These are phyloP conservation scores for Beroe ovata DNA, from an alignment of 37 sponge, comb jelly and placozoan genomes.

Conservation along the genomic window DNA sequence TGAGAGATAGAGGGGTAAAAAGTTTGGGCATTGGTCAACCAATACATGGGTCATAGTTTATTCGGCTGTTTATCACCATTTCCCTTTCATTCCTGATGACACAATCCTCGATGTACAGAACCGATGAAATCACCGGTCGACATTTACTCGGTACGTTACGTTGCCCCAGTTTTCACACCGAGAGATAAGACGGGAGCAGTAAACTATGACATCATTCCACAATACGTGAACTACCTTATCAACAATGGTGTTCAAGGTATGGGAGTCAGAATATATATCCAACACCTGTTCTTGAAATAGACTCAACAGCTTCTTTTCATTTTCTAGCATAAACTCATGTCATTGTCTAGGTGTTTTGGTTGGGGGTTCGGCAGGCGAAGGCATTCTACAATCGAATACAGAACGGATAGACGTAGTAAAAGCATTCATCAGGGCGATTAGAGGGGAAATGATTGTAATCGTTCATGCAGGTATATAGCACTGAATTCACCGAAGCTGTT, in stretches of 20 bases:
- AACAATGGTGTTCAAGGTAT: constrained; percentile 12
- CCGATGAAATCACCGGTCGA: no score
- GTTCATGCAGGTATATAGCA: constrained; percentile 62
- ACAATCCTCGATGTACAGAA: no score
- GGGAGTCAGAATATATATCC: neutral
- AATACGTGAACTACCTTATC: constrained; percentile 11
- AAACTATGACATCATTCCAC: constrained; percentile 43
- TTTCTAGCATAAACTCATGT: no score
- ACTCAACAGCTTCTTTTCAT: neutral
- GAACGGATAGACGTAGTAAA: constrained; percentile 11
- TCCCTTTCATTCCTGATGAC: no score
- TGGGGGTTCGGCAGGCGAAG: constrained; percentile 41
- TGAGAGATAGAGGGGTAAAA: no score
- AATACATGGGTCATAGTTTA: no score
- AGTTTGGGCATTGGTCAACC: no score
- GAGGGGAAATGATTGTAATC: neutral
- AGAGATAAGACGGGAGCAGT: neutral
- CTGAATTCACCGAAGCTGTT: no score
- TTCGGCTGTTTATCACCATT: no score
- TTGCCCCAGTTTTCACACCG: constrained; percentile 66
- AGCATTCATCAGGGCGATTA: constrained; percentile 1
- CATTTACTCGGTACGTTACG: neutral
- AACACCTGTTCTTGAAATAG: no score
- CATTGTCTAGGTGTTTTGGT: constrained; percentile 35
- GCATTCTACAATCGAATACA: neutral